phyloP scores from a whole-genome alignment of 2,888 invertebrate species.

The Beris morrisii region DNA sequence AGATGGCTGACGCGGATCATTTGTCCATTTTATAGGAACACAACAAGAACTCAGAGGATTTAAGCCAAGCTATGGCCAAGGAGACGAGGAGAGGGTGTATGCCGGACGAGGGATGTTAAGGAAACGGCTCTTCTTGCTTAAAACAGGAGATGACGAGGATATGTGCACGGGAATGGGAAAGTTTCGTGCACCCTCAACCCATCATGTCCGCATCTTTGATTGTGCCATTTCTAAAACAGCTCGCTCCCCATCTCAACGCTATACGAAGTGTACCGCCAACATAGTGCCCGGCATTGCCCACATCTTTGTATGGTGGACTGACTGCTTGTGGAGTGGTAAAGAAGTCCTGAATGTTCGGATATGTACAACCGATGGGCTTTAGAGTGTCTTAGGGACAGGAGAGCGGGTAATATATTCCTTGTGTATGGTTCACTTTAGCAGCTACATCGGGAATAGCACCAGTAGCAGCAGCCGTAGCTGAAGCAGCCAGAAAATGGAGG shows the following conservation, averaged over 20 bases:
- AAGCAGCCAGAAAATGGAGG: conserved; percentile 21
- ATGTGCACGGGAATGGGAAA: conserved; percentile 12
- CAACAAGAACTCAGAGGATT: conserved; percentile 20
- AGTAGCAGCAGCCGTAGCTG: conserved; percentile 28
- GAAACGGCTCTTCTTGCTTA: conserved; percentile 34
- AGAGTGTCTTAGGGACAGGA: conserved; percentile 21
- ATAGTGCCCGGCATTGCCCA: conserved; percentile 19
- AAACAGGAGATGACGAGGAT: conserved; percentile 33
- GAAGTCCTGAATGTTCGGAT: conserved; percentile 35
- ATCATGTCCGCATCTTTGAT: conserved; percentile 35
- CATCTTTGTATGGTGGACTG: conserved; percentile 34
- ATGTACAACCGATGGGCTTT: conserved; percentile 27
- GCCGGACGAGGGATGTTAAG: conserved; percentile 24
- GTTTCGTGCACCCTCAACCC: conserved; percentile 24
- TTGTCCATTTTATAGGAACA: conserved; percentile 37
- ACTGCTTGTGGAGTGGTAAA: conserved; percentile 22
- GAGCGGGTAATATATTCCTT: conserved; percentile 39
- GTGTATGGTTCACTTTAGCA: conserved; percentile 37
- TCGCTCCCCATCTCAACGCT: conserved; percentile 11
- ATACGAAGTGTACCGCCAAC: conserved; percentile 15
- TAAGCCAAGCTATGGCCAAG: background rate
- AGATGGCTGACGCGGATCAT: conserved; percentile 40
- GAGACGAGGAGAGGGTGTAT: conserved; percentile 5
- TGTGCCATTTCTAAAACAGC: conserved; percentile 37
- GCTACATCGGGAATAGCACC: conserved; percentile 29